These are phyloP conservation scores for Galaxias olidus DNA, from an alignment of 2,797 vertebrate species.

Conservation along the genomic window DNA sequence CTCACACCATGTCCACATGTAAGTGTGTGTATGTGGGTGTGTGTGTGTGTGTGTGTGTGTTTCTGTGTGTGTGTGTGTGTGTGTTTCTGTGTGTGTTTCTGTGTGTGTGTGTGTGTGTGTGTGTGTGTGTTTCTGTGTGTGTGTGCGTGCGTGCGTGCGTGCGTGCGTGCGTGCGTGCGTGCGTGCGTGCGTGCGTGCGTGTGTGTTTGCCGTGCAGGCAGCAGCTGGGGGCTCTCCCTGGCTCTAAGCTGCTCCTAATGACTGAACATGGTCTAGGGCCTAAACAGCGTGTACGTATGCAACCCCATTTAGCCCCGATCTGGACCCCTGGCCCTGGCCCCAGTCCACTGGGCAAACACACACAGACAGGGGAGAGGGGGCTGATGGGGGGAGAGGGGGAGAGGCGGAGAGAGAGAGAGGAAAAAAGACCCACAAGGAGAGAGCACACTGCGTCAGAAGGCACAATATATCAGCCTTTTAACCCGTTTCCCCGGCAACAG, in stretches of 20 bases:
- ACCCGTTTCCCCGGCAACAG: slow-evolving; percentile 52
- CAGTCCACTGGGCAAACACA: too few species aligned
- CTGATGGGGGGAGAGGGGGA: too few species aligned
- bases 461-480: slow-evolving; percentile 56
- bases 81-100: slow-evolving; percentile 3
- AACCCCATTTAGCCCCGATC: background rate
- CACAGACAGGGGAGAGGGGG: too few species aligned
- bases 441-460: too few species aligned
- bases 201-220: slow-evolving; percentile 11
- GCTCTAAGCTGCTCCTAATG: too few species aligned
- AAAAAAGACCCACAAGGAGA: too few species aligned
- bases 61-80: slow-evolving; percentile 8
- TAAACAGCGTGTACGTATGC: background rate
- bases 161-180: slow-evolving; percentile 5
- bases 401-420: too few species aligned
- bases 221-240: background rate
- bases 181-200: slow-evolving; percentile 2
- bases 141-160: too few species aligned
- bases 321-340: too few species aligned
- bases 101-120: too few species aligned
- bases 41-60: slow-evolving; percentile 21
- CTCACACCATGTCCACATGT: slow-evolving; percentile 17
- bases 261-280: too few species aligned
- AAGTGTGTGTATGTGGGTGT: slow-evolving; percentile 49
- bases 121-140: too few species aligned